phyloP scores from a whole-genome alignment of 2,888 invertebrate species.

The Sabellastarte sp. region DNA sequence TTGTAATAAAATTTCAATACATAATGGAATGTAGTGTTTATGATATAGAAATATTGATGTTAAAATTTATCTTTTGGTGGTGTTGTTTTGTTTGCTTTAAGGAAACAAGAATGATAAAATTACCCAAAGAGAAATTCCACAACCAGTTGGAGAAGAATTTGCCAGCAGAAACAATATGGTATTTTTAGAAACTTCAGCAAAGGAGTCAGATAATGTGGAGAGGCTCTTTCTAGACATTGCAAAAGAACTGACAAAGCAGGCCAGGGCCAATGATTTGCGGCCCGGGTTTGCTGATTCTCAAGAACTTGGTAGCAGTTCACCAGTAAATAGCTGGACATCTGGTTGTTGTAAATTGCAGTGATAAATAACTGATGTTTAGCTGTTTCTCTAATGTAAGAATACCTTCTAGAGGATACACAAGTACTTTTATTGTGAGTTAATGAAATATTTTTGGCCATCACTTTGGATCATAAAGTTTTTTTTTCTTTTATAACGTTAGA shows the following conservation, averaged over 20 bases:
- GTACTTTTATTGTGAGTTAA: too few relatives aligned
- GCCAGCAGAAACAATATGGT: constrained; percentile 90
- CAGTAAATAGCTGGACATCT: not conserved
- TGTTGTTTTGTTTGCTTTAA: constrained; percentile 61
- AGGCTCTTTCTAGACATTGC: constrained; percentile 95
- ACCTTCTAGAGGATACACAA: too few relatives aligned
- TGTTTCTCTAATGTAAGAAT: too few relatives aligned
- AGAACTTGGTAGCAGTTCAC: not conserved
- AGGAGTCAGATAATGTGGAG: constrained; percentile 97
- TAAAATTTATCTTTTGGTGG: too few relatives aligned
- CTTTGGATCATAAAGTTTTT: too few relatives aligned
- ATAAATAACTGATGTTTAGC: not conserved
- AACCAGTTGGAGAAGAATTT: constrained; percentile 90
- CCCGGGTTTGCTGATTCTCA: constrained; percentile 1
- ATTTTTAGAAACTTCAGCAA: constrained; percentile 95
- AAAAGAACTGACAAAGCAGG: constrained; percentile 65
- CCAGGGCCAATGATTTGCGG: constrained; percentile 29
- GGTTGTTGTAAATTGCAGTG: not conserved
- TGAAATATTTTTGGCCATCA: too few relatives aligned
- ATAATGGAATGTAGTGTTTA: too few relatives aligned
- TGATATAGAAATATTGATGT: too few relatives aligned
- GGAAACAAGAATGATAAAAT: constrained; percentile 97
- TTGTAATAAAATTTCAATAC: too few relatives aligned
- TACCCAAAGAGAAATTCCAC: constrained; percentile 86
- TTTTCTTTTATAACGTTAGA: too few relatives aligned